Percentiles rank a stretch among this genome's conserved stretches.
These are phyloP conservation scores for Andrena fulva DNA, from an alignment of 2,888 invertebrate genomes.

Conservation along the genomic window DNA sequence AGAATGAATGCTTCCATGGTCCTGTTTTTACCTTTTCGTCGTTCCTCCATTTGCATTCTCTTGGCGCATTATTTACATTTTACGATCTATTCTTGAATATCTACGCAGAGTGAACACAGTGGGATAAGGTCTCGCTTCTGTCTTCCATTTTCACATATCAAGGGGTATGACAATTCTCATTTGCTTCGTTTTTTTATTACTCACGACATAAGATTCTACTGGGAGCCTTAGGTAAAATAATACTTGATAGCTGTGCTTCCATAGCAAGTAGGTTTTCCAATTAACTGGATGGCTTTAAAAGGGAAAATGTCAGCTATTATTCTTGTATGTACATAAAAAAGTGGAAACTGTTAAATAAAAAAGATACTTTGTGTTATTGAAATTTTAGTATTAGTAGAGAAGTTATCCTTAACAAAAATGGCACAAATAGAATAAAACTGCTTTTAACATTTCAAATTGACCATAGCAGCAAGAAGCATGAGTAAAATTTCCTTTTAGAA, in stretches of 20 bases:
- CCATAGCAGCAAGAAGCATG: background rate
- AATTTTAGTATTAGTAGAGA: too few species aligned
- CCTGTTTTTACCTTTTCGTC: constrained; percentile 4
- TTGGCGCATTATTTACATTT: background rate
- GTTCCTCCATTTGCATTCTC: background rate
- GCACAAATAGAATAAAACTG: background rate
- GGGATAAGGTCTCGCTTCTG: too few species aligned
- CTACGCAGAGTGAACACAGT: background rate
- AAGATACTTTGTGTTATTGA: too few species aligned
- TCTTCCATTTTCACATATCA: background rate
- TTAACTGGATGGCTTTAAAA: too few species aligned
- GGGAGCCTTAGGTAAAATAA: too few species aligned
- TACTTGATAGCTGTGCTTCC: too few species aligned
- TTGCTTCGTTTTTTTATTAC: background rate
- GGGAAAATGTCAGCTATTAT: too few species aligned
- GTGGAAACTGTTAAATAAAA: too few species aligned
- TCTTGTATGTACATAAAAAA: too few species aligned
- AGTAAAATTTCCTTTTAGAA: background rate
- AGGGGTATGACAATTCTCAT: background rate
- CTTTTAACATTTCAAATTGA: background rate
- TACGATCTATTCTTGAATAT: background rate
- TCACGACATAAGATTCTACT: too few species aligned
- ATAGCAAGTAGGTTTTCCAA: too few species aligned
- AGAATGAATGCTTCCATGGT: background rate
- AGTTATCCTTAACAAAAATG: too few species aligned